Evolutionary conservation across 2,888 invertebrate species (phyloP).

Genomic region (Hypomecis punctinalis): DNA sequence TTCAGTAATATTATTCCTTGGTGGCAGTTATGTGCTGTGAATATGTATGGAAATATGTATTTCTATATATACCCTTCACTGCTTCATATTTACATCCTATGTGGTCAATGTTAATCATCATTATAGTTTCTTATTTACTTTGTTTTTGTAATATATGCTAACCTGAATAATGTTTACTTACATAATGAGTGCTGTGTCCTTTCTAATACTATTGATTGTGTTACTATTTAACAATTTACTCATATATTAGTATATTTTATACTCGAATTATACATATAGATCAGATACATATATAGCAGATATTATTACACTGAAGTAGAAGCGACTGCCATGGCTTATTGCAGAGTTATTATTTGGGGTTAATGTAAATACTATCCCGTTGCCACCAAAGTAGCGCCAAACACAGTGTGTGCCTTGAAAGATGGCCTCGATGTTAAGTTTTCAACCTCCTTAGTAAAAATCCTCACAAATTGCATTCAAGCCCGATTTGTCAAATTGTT

Average conservation of each 20-base stretch:
- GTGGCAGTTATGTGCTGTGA: conserved; percentile 73
- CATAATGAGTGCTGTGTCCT: conserved; percentile 36
- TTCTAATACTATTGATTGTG: conserved; percentile 29
- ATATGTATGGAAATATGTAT: conserved; percentile 49
- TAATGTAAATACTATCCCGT: conserved; percentile 57
- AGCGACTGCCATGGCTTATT: conserved; percentile 54
- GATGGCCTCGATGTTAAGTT: conserved; percentile 53
- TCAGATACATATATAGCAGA: conserved; percentile 39
- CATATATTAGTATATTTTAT: conserved; percentile 43
- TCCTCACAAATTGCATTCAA: too few species aligned
- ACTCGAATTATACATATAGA: conserved; percentile 29
- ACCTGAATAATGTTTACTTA: conserved; percentile 40
- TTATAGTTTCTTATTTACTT: conserved; percentile 58
- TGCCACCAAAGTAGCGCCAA: conserved; percentile 58
- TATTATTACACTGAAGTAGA: conserved; percentile 44
- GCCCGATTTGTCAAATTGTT: background rate
- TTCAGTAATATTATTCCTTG: conserved; percentile 65
- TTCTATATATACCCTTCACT: conserved; percentile 56
- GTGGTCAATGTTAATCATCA: conserved; percentile 60
- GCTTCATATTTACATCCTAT: conserved; percentile 76
- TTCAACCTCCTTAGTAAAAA: background rate
- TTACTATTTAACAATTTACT: conserved; percentile 19
- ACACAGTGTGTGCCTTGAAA: conserved; percentile 64
- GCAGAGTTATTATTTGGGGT: conserved; percentile 61
- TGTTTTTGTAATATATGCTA: conserved; percentile 39